Conservation (phyloP, 2,888 invertebrate genomes). For the Neria commutata region DNA sequence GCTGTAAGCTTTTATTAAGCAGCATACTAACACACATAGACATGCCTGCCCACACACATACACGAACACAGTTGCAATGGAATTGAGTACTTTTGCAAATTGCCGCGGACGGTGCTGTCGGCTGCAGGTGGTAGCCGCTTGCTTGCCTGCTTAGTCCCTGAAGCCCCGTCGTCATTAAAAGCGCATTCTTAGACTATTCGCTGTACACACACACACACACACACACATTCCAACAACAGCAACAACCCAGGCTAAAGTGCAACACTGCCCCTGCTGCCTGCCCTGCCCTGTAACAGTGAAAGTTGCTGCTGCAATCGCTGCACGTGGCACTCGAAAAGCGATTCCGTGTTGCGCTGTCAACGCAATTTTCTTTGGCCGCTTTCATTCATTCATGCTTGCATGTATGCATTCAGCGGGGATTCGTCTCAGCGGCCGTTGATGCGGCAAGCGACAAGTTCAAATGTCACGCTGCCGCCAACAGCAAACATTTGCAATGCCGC, state of each 20-base stretch:
- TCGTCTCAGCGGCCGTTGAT: neutral
- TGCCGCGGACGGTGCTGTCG: neutral
- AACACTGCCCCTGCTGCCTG: neutral
- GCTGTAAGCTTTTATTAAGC: too few species aligned
- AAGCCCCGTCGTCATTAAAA: slow-evolving; percentile 15
- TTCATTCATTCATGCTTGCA: too few species aligned
- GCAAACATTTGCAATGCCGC: too few species aligned
- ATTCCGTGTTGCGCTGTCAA: slow-evolving; percentile 20
- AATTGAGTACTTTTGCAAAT: too few species aligned
- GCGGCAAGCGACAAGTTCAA: slow-evolving; percentile 12
- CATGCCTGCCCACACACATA: too few species aligned
- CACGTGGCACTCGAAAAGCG: slow-evolving; percentile 16
- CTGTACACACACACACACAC: too few species aligned
- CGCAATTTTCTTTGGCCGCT: slow-evolving; percentile 17
- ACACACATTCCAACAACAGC: slow-evolving; percentile 3
- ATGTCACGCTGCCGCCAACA: slow-evolving; percentile 3
- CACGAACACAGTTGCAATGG: too few species aligned
- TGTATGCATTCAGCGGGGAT: too few species aligned
- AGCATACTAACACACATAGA: too few species aligned
- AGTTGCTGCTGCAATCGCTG: neutral
- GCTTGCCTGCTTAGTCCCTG: too few species aligned
- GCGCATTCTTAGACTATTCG: neutral
- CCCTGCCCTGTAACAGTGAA: slow-evolving; percentile 10
- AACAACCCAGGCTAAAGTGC: too few species aligned
- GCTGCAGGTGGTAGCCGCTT: too few species aligned